These are phyloP conservation scores for Calyptomena viridis DNA, from an alignment of 2,113 vertebrate species.

Conservation along the genomic window DNA sequence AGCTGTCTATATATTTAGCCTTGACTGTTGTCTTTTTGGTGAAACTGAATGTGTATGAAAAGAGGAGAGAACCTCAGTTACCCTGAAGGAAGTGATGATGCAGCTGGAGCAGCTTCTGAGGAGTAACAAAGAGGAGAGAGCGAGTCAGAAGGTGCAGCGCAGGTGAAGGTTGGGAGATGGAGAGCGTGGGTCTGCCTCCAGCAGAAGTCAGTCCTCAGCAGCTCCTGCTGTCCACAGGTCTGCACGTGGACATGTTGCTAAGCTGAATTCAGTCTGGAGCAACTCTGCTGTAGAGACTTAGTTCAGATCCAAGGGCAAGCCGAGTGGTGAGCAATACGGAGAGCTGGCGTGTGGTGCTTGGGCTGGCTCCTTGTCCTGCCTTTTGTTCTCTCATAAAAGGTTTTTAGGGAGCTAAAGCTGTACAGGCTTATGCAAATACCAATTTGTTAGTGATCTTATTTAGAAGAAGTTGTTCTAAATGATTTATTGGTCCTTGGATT, in stretches of 20 bases:
- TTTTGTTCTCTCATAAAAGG: background rate
- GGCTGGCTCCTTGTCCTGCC: background rate
- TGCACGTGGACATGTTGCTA: background rate
- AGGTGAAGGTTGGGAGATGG: background rate
- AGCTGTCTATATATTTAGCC: background rate
- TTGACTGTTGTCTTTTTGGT: background rate
- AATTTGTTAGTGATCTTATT: background rate
- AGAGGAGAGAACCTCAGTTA: background rate
- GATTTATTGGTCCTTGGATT: background rate
- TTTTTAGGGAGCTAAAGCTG: background rate
- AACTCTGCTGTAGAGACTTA: background rate
- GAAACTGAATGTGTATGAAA: background rate
- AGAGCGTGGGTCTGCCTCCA: background rate
- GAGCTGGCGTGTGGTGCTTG: background rate
- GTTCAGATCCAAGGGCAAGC: background rate
- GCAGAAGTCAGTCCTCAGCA: background rate
- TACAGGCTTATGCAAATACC: background rate
- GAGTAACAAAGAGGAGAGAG: background rate
- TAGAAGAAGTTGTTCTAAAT: background rate
- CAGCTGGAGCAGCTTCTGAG: background rate
- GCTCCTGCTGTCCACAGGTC: accelerated
- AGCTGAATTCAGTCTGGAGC: background rate
- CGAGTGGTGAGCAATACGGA: background rate
- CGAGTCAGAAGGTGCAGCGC: background rate
- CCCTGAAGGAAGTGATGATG: background rate